These are phyloP conservation scores for Hylaeus volcanicus DNA, from an alignment of 1,140 invertebrate species.

Conservation along the genomic window DNA sequence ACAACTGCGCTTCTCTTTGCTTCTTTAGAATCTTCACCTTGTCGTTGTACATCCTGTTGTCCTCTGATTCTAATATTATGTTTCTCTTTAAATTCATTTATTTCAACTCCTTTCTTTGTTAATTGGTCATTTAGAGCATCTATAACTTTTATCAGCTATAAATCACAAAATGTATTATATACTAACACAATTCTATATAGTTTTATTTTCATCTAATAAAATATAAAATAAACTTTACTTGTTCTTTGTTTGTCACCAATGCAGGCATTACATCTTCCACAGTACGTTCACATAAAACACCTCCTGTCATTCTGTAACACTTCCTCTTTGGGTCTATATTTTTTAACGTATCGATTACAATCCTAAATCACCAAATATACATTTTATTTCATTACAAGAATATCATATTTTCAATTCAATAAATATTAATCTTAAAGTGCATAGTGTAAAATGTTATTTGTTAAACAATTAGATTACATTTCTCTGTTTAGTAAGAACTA, in stretches of 20 bases:
- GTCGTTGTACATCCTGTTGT: conserved; percentile 81
- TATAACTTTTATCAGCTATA: conserved; percentile 88
- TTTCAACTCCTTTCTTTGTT: conserved; percentile 92
- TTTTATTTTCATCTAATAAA: background rate
- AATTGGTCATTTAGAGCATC: conserved; percentile 90
- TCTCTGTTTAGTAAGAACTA: background rate
- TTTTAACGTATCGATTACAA: conserved; percentile 96
- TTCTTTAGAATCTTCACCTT: conserved; percentile 78
- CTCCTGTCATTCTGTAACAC: conserved; percentile 96
- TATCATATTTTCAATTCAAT: background rate
- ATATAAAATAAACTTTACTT: conserved; percentile 75
- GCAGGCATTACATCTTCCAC: conserved; percentile 95
- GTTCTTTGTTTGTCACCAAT: conserved; percentile 90
- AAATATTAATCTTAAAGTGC: background rate
- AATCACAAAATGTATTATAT: conserved; percentile 42
- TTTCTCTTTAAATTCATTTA: conserved; percentile 96
- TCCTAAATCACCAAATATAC: conserved; percentile 83
- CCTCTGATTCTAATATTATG: conserved; percentile 91
- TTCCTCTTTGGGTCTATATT: conserved; percentile 91
- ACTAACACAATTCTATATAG: background rate
- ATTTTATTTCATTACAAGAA: background rate
- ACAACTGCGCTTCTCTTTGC: conserved; percentile 82
- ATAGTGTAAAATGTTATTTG: background rate
- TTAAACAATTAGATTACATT: background rate
- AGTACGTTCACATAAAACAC: conserved; percentile 94